Percentiles rank a stretch among this genome's conserved stretches.
Conservation (phyloP, 2,113 vertebrate species). For the western clawed frog (Xenopus tropicalis) region DNA sequence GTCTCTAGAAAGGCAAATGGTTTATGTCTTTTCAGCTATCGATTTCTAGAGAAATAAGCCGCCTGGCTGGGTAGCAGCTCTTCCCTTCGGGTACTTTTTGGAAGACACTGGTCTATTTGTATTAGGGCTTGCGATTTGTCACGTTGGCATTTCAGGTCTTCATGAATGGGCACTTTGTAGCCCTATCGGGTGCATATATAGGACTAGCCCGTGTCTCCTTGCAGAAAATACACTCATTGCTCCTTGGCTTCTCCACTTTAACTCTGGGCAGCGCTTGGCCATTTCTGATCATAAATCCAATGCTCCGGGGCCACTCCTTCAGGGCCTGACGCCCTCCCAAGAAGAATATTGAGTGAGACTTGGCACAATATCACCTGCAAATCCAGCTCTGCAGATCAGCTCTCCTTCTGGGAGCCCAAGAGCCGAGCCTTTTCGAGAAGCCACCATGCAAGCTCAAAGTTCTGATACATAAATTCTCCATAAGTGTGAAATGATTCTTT, state of each 20-base stretch:
- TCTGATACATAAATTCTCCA: constrained; percentile 39
- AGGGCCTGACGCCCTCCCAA: constrained; percentile 39
- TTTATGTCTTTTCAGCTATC: too few relatives aligned
- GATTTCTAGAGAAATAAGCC: too few relatives aligned
- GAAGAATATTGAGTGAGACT: constrained; percentile 32
- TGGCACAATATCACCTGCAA: constrained; percentile 37
- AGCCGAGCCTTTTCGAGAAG: constrained; percentile 19
- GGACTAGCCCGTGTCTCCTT: not conserved
- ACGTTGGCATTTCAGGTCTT: not conserved
- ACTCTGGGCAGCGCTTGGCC: constrained; percentile 34
- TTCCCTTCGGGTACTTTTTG: not conserved
- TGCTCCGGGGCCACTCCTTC: constrained; percentile 30
- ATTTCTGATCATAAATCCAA: constrained; percentile 39
- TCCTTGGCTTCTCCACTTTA: constrained; percentile 17
- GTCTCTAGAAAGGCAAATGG: not conserved
- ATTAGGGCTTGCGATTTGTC: not conserved
- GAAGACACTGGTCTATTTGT: too few relatives aligned
- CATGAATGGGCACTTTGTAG: not conserved
- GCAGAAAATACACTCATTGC: constrained; percentile 1
- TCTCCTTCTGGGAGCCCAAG: constrained; percentile 28
- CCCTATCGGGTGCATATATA: not conserved
- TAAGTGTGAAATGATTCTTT: constrained; percentile 44
- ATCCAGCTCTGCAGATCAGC: constrained; percentile 38
- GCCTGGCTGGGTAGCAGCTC: too few relatives aligned
- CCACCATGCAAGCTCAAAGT: constrained; percentile 43